Evolutionary conservation across 2,888 invertebrate genomes (phyloP).

Genomic region (Cerceris rybyensis): DNA sequence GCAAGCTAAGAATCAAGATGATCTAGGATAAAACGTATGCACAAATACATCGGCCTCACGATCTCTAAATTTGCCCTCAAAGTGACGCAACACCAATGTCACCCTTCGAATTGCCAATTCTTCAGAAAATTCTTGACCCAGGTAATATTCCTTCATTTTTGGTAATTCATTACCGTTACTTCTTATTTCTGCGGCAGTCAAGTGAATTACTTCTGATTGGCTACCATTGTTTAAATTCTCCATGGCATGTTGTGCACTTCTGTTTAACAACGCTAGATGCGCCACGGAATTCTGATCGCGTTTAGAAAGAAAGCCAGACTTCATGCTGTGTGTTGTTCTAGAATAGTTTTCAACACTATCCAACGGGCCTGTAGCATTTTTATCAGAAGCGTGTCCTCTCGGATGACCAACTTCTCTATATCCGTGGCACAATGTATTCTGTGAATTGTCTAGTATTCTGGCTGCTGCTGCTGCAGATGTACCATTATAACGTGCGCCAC

Average conservation of each 20-base stretch:
- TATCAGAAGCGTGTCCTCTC: slow-evolving; percentile 69
- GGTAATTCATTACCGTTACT: slow-evolving; percentile 37
- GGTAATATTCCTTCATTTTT: slow-evolving; percentile 47
- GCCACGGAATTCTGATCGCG: slow-evolving; percentile 65
- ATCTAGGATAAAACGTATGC: slow-evolving; percentile 70
- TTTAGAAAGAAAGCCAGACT: slow-evolving; percentile 68
- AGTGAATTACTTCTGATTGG: neutral
- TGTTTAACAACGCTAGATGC: slow-evolving; percentile 53
- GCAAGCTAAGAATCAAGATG: no score
- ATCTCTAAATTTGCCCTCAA: slow-evolving; percentile 33
- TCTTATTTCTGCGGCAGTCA: neutral
- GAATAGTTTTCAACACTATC: slow-evolving; percentile 73
- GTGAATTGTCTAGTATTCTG: slow-evolving; percentile 65
- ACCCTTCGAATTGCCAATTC: slow-evolving; percentile 44
- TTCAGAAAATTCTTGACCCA: rapidly evolving
- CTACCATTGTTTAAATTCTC: slow-evolving; percentile 44
- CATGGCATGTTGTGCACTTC: slow-evolving; percentile 52
- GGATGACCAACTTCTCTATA: slow-evolving; percentile 64
- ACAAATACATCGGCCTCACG: slow-evolving; percentile 67
- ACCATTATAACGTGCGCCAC: slow-evolving; percentile 71
- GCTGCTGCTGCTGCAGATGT: slow-evolving; percentile 48
- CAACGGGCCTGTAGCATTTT: slow-evolving; percentile 11
- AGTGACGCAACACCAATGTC: slow-evolving; percentile 66
- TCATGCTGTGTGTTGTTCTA: slow-evolving; percentile 7
- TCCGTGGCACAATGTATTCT: slow-evolving; percentile 53